These are phyloP conservation scores for Chaetops frenatus DNA, from an alignment of 2,113 vertebrate genomes.

Conservation along the genomic window DNA sequence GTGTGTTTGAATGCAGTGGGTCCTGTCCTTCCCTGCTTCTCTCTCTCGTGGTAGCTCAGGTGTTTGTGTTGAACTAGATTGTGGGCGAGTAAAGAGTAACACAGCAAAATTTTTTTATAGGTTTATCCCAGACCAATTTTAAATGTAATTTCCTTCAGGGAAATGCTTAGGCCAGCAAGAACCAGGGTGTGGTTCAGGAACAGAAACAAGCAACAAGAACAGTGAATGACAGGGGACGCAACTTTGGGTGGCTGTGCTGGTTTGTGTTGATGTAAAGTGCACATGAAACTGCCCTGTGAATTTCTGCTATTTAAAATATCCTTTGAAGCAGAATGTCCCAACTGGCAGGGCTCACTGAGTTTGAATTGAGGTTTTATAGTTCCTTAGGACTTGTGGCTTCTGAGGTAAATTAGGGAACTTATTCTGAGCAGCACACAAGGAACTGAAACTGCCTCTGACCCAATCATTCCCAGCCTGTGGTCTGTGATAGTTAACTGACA, in stretches of 20 bases:
- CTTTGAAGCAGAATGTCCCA: not conserved
- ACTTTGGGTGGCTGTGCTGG: not conserved
- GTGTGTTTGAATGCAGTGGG: not conserved
- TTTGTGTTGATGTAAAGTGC: not conserved
- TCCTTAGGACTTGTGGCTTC: not conserved
- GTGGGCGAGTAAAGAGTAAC: not conserved
- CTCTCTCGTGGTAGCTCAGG: not conserved
- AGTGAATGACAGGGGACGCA: not conserved
- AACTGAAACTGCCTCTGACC: slow-evolving; percentile 32
- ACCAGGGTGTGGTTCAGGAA: slow-evolving; percentile 29
- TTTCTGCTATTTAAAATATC: not conserved
- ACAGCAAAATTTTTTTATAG: not conserved
- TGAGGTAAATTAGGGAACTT: slow-evolving; percentile 1
- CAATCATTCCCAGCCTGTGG: slow-evolving; percentile 5
- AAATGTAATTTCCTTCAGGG: not conserved
- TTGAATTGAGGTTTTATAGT: not conserved
- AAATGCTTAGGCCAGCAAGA: slow-evolving; percentile 49
- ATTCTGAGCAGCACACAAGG: slow-evolving; percentile 12
- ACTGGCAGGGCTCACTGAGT: not conserved
- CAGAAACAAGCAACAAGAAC: not conserved
- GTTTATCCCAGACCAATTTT: not conserved
- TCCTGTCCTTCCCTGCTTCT: not conserved
- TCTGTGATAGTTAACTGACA: slow-evolving; percentile 20
- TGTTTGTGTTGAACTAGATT: not conserved
- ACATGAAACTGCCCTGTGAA: not conserved